Evolutionary conservation across 2,888 invertebrate species (phyloP).

Genomic region (Aromia moschata): DNA sequence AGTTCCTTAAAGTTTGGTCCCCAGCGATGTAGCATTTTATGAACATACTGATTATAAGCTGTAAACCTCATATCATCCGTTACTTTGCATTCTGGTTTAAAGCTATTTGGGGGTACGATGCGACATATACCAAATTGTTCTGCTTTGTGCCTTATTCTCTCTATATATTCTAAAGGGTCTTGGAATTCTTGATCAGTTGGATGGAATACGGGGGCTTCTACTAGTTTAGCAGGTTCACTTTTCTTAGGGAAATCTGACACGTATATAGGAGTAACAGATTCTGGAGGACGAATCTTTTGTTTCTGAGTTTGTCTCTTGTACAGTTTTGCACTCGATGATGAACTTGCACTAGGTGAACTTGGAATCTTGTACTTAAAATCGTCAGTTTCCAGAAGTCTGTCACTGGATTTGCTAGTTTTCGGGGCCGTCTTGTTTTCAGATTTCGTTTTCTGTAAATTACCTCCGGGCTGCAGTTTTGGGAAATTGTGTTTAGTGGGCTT

Average conservation of each 20-base stretch:
- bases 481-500: conserved; percentile 39
- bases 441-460: conserved; percentile 28
- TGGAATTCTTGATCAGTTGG: conserved; percentile 86
- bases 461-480: conserved; percentile 27
- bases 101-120: conserved; percentile 83
- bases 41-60: conserved; percentile 89
- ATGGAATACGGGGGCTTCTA: conserved; percentile 81
- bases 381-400: conserved; percentile 38
- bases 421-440: conserved; percentile 26
- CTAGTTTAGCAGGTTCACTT: conserved; percentile 65
- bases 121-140: conserved; percentile 86
- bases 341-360: conserved; percentile 61
- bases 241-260: conserved; percentile 63
- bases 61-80: conserved; percentile 87
- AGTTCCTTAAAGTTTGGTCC: conserved; percentile 87
- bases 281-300: conserved; percentile 47
- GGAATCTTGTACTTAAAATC: conserved; percentile 60
- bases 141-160: conserved; percentile 78
- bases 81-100: conserved; percentile 80
- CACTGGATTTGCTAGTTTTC: conserved; percentile 28
- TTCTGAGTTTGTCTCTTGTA: conserved; percentile 55
- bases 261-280: conserved; percentile 55
- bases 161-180: conserved; percentile 87
- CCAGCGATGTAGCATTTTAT: conserved; percentile 88
- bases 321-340: conserved; percentile 60